Percentiles rank a stretch among this genome's conserved stretches.
These are phyloP conservation scores for Orthonevra nobilis DNA, from an alignment of 2,888 invertebrate genomes.

Conservation along the genomic window DNA sequence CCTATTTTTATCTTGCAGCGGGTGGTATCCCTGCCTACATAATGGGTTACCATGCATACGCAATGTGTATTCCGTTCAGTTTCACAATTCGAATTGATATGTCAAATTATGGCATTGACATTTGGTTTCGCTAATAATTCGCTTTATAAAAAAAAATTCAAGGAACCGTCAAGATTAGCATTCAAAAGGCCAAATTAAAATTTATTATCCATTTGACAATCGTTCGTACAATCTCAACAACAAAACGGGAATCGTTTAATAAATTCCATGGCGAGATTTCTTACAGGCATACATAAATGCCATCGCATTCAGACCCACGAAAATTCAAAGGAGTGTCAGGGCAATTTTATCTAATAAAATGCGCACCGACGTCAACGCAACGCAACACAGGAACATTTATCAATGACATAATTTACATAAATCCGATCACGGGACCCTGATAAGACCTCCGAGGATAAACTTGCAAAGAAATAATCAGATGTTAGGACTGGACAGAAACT, in stretches of 20 bases:
- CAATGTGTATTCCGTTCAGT: no score
- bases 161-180: no score
- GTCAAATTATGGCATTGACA: no score
- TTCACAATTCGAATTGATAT: no score
- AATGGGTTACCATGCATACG: no score
- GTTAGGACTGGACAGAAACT: background rate
- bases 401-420: conserved; percentile 68
- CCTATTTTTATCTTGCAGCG: no score
- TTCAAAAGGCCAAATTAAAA: conserved; percentile 23
- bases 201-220: conserved; percentile 30
- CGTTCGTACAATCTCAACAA: no score
- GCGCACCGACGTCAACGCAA: conserved; percentile 6
- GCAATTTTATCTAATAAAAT: conserved; percentile 24
- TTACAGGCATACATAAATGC: no score
- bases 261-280: conserved; percentile 35
- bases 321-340: conserved; percentile 31
- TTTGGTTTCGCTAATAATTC: no score
- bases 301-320: conserved; percentile 1
- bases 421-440: conserved; percentile 46
- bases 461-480: conserved; percentile 40
- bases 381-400: conserved; percentile 47
- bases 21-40: no score
- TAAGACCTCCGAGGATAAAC: conserved; percentile 55
- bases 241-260: conserved; percentile 19
- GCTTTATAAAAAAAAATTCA: no score